Percentiles rank a stretch among this genome's conserved stretches.
phyloP scores from a whole-genome alignment of 92 coral and sea anemone species.

The Phenganax marumi region DNA sequence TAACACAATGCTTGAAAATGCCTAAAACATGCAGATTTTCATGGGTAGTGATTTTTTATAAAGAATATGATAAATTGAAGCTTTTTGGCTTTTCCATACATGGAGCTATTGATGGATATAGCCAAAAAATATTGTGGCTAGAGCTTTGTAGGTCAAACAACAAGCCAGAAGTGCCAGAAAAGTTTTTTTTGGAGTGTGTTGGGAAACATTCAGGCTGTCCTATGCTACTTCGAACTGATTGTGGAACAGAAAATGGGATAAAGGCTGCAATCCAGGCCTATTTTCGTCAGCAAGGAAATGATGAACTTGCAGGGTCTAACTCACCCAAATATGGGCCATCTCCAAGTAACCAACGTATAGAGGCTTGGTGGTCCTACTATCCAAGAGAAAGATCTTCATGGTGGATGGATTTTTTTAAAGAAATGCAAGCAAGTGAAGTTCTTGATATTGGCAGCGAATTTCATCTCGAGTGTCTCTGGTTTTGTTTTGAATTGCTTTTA shows the following conservation, averaged over 20 bases:
- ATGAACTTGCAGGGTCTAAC: constrained; percentile 54
- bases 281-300: constrained; percentile 58
- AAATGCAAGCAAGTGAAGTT: constrained; percentile 40
- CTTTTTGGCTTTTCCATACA: constrained; percentile 7
- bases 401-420: constrained; percentile 63
- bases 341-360: constrained; percentile 56
- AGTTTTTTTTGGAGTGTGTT: not conserved
- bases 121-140: constrained; percentile 3
- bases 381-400: constrained; percentile 51
- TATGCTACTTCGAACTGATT: constrained; percentile 55
- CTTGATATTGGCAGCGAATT: constrained; percentile 9
- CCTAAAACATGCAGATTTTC: too few relatives aligned
- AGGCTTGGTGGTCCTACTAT: constrained; percentile 60
- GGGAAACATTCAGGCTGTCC: constrained; percentile 42
- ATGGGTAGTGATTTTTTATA: not conserved
- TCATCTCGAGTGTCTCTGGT: constrained; percentile 56
- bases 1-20: too few relatives aligned
- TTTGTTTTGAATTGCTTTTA: constrained; percentile 51
- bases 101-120: constrained; percentile 16
- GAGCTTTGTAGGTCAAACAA: constrained; percentile 18
- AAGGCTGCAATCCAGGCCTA: constrained; percentile 60
- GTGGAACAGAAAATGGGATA: constrained; percentile 60
- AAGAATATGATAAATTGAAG: not conserved
- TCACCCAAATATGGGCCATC: constrained; percentile 54
- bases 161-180: constrained; percentile 11